These are phyloP conservation scores for Micrasema longulum DNA, from an alignment of 1,140 invertebrate species.

Conservation along the genomic window DNA sequence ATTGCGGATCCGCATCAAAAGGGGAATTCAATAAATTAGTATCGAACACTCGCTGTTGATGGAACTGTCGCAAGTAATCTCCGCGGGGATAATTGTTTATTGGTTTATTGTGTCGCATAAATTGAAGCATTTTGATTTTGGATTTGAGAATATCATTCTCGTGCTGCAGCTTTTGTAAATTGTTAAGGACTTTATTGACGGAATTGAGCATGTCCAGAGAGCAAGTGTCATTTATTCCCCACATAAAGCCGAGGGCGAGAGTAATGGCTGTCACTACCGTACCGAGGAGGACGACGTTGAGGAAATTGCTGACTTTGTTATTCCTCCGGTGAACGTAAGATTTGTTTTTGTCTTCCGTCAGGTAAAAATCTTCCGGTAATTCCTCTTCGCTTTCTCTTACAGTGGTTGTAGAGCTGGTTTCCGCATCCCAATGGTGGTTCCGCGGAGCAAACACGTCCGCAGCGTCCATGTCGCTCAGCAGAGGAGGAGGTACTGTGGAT, in stretches of 20 bases:
- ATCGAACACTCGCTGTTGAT: slow-evolving; percentile 27
- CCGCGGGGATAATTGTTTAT: slow-evolving; percentile 4
- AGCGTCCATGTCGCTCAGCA: too few relatives aligned
- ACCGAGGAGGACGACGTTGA: slow-evolving; percentile 64
- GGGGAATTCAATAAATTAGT: not conserved
- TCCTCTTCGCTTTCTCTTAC: slow-evolving; percentile 55
- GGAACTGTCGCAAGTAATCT: slow-evolving; percentile 12
- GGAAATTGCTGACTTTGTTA: slow-evolving; percentile 63
- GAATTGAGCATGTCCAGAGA: slow-evolving; percentile 58
- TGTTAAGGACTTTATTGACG: slow-evolving; percentile 65
- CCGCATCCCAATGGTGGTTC: not conserved
- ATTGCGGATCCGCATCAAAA: too few relatives aligned
- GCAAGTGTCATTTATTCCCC: slow-evolving; percentile 65
- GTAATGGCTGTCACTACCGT: slow-evolving; percentile 65
- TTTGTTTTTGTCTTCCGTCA: slow-evolving; percentile 59
- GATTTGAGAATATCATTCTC: slow-evolving; percentile 63
- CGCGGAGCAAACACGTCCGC: not conserved
- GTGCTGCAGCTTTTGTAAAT: slow-evolving; percentile 65
- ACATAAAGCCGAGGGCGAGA: slow-evolving; percentile 66
- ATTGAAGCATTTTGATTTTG: slow-evolving; percentile 47
- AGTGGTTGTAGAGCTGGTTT: slow-evolving; percentile 50
- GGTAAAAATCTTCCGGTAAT: slow-evolving; percentile 55
- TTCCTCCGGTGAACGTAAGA: slow-evolving; percentile 66
- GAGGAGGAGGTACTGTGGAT: not conserved
- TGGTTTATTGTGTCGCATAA: slow-evolving; percentile 16